A percentile compares a stretch with the other conserved stretches of the same genome.
Evolutionary conservation across 2,113 vertebrate genomes (phyloP).

Genomic region (Dendrocopos noguchii): DNA sequence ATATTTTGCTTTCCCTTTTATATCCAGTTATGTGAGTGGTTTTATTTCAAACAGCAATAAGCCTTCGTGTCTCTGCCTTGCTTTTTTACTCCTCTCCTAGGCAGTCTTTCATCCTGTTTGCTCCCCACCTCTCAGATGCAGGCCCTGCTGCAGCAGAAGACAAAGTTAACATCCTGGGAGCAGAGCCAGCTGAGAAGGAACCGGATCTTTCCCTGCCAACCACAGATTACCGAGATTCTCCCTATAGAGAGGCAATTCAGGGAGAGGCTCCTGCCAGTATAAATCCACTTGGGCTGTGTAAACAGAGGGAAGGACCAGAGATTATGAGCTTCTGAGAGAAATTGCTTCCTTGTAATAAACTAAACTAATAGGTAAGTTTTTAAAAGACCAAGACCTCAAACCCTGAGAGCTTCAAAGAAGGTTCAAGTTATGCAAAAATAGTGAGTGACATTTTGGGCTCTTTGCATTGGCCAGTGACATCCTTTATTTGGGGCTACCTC

Average conservation of each 20-base stretch:
- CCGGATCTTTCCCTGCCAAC: background rate
- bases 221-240: background rate
- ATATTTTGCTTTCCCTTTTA: background rate
- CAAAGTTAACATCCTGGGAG: background rate
- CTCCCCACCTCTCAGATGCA: background rate
- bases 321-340: background rate
- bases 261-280: background rate
- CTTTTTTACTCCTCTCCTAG: accelerated
- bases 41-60: background rate
- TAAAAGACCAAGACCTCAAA: background rate
- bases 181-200: background rate
- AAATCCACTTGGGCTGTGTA: background rate
- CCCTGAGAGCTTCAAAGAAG: background rate
- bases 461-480: background rate
- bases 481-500: background rate
- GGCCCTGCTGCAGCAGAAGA: background rate
- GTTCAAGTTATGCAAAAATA: background rate
- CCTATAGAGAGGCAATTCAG: background rate
- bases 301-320: background rate
- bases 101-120: background rate
- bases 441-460: accelerated
- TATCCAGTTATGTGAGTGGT: background rate
- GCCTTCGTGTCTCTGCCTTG: background rate
- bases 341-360: background rate
- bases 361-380: background rate